Percentiles rank a stretch among this genome's conserved stretches.
These are phyloP conservation scores for Parapristionchus giblindavisi DNA, from an alignment of 2,888 invertebrate genomes.

Conservation along the genomic window DNA sequence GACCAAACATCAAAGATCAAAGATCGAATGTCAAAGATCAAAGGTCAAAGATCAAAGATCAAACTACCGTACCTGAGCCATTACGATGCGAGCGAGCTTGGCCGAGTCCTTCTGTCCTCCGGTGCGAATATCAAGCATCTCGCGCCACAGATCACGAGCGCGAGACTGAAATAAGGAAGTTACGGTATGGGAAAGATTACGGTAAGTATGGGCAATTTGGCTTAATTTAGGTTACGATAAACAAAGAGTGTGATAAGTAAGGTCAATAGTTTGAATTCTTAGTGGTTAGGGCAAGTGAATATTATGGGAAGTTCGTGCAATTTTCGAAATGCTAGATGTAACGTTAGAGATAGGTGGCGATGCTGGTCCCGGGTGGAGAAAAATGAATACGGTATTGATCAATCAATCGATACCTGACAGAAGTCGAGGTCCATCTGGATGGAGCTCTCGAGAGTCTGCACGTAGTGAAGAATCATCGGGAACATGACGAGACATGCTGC, in stretches of 20 bases:
- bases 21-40: background rate
- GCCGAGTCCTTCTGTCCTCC: slow-evolving; percentile 62
- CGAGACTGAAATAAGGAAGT: slow-evolving; percentile 55
- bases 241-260: background rate
- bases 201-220: no score
- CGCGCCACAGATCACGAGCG: slow-evolving; percentile 69
- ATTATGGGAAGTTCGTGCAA: no score
- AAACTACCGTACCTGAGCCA: slow-evolving; percentile 49
- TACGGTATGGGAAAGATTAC: no score
- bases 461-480: slow-evolving; percentile 68
- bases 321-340: no score
- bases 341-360: no score
- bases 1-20: background rate
- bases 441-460: slow-evolving; percentile 68
- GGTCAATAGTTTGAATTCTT: no score
- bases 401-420: slow-evolving; percentile 56
- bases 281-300: no score
- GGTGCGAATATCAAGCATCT: slow-evolving; percentile 68
- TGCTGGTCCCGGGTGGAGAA: no score
- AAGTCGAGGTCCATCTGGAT: slow-evolving; percentile 68
- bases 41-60: background rate
- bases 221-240: background rate
- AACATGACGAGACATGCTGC: slow-evolving; percentile 68
- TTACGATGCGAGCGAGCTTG: slow-evolving; percentile 63
- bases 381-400: background rate